Base-by-base conservation (phyloP, 2,797 vertebrate species). In the Tenualosa thibaudeaui region DNA sequence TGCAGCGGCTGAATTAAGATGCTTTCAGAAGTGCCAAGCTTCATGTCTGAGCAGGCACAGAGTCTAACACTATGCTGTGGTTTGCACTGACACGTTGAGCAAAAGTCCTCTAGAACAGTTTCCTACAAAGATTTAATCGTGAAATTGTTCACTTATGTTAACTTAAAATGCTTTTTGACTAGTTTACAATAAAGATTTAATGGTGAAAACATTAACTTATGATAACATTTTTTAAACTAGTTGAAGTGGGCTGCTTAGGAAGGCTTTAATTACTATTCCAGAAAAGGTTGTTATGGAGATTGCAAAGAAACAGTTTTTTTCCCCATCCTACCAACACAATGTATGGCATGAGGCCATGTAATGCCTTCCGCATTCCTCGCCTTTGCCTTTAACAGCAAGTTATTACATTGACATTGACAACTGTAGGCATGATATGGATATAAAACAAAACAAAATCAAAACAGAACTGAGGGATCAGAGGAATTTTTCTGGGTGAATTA, bases 181-280 rank as follows among this genome's bases (percentile, higher is more conserved):
- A 13, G 31, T 37, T 71, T 1, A 49, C 4, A 49, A 49, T 49
- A 49, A 49, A 49, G 46, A 5, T 49, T 49, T 71, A 17, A 40
- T 71, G 0, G 12, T 71, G 31, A 19, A 40, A 75, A 78, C 22
- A 40, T 43, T 6, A 22, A 46, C 17, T 43, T 40, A 8, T 37
- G 31, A 15, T 78, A 46, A 31, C 40, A 78, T 78, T 8, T 8
- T 78, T 43, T 78, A 46, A 49, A 49, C 4, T 13, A 13, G 31
- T 37, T 71, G 40, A 78, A 9, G 15, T 78, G 15, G 37, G 19
- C 68, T 40, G 26, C 40, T 78, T 19, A 46, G 26, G 31, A 40
- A 31, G 31, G 8, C 71, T 46, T 78, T 78, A 46, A 78, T 78
- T 22, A 43, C 12, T 46, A 78, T 78, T 78, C 71, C 71, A 78